A percentile compares a stretch with the other conserved stretches of the same genome.
phyloP scores from a whole-genome alignment of 2,888 invertebrate genomes.

The Drosophila algonquin region DNA sequence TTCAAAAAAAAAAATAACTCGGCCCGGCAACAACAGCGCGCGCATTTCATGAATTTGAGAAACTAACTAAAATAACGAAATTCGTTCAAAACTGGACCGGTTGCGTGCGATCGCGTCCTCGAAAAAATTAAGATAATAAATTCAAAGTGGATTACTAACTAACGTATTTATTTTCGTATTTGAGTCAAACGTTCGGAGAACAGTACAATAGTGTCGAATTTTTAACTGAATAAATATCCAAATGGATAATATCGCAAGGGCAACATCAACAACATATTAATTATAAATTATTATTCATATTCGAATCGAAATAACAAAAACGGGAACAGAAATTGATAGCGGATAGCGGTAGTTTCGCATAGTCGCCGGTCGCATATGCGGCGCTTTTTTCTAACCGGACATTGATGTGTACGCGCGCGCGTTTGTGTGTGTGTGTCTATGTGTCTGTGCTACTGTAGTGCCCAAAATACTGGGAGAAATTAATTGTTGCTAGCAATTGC shows the following conservation, averaged over 20 bases:
- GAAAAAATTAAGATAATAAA: no score
- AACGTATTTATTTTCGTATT: no score
- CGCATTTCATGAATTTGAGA: no score
- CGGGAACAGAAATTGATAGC: not conserved
- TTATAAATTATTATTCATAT: not conserved
- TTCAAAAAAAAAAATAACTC: no score
- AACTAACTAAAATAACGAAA: no score
- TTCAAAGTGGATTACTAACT: no score
- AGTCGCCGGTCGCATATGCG: not conserved
- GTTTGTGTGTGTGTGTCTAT: slow-evolving; percentile 27
- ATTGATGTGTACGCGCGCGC: slow-evolving; percentile 15
- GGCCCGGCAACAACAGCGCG: no score
- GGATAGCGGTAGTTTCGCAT: not conserved
- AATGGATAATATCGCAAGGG: not conserved
- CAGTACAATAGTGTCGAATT: not conserved
- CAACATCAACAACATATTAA: not conserved
- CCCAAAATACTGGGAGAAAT: slow-evolving; percentile 17
- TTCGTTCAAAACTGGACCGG: no score
- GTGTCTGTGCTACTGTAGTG: slow-evolving; percentile 18
- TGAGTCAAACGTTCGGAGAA: not conserved
- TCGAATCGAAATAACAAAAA: no score
- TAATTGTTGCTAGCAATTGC: slow-evolving; percentile 6
- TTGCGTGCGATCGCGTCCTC: no score
- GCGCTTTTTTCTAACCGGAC: not conserved
- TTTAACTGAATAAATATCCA: not conserved